Conservation (phyloP, 2,888 invertebrate genomes). For the Apoderus coryli region DNA sequence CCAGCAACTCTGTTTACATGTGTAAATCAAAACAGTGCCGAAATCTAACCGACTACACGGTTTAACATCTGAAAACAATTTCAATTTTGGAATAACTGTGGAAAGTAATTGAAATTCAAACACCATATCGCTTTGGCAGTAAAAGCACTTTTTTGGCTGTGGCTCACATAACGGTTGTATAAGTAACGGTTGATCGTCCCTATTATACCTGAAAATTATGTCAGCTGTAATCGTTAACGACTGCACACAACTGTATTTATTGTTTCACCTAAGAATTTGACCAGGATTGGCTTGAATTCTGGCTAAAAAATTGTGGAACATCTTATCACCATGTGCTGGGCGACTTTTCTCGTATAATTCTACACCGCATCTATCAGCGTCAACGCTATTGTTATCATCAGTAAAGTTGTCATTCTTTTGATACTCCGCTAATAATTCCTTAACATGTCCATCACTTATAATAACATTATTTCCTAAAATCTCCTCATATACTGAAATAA, state of each 20-base stretch:
- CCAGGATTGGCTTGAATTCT: slow-evolving; percentile 62
- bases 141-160: slow-evolving; percentile 40
- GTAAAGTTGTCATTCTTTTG: slow-evolving; percentile 32
- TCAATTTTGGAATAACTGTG: slow-evolving; percentile 57
- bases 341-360: slow-evolving; percentile 64
- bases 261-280: slow-evolving; percentile 67
- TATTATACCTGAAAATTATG: slow-evolving; percentile 50
- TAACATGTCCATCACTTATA: slow-evolving; percentile 39
- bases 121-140: slow-evolving; percentile 55
- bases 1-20: slow-evolving; percentile 80
- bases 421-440: slow-evolving; percentile 47
- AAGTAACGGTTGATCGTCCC: slow-evolving; percentile 50
- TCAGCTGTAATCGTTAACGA: neutral
- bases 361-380: slow-evolving; percentile 21
- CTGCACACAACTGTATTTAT: neutral
- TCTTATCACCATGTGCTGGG: slow-evolving; percentile 68
- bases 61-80: slow-evolving; percentile 37
- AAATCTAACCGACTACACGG: slow-evolving; percentile 53
- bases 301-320: slow-evolving; percentile 66
- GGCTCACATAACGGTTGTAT: slow-evolving; percentile 48
- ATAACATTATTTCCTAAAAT: slow-evolving; percentile 3
- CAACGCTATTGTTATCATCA: slow-evolving; percentile 24
- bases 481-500: slow-evolving; percentile 49
- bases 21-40: slow-evolving; percentile 73
- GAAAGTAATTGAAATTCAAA: slow-evolving; percentile 80